Percentiles rank a stretch among this genome's conserved stretches.
Evolutionary conservation across 2,888 invertebrate genomes (phyloP).

Genomic region (Esperia sulphurella): DNA sequence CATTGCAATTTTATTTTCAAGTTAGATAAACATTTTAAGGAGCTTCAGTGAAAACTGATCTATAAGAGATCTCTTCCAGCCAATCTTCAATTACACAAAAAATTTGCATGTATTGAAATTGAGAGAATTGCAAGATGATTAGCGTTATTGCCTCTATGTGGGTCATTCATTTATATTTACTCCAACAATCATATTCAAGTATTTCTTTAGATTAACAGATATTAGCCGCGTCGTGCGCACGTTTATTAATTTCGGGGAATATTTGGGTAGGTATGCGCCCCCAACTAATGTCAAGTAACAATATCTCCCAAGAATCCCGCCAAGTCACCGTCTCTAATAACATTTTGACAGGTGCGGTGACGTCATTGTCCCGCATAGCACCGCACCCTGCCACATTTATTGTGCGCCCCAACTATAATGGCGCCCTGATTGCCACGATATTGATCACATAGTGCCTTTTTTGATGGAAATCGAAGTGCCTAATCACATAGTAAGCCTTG

Average conservation of each 20-base stretch:
- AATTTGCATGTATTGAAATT: too few relatives aligned
- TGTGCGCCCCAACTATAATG: constrained; percentile 19
- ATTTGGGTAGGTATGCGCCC: background rate
- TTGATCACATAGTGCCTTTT: constrained; percentile 29
- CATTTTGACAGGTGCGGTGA: background rate
- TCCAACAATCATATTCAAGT: too few relatives aligned
- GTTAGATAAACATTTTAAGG: too few relatives aligned
- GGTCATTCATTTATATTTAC: too few relatives aligned
- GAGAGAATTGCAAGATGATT: too few relatives aligned
- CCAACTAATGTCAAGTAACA: background rate
- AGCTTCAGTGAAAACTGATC: too few relatives aligned
- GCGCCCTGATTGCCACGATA: constrained; percentile 30
- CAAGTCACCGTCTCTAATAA: background rate
- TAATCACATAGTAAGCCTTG: constrained; percentile 10
- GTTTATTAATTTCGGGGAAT: background rate
- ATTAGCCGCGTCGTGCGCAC: background rate
- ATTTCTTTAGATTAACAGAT: too few relatives aligned
- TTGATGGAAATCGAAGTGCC: constrained; percentile 14
- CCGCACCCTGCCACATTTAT: constrained; percentile 1
- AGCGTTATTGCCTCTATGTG: too few relatives aligned
- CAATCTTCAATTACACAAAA: too few relatives aligned
- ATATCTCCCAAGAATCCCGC: background rate
- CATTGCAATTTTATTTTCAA: too few relatives aligned
- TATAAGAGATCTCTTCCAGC: too few relatives aligned
- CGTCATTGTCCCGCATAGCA: background rate